A percentile compares a stretch with the other conserved stretches of the same genome.
These are phyloP conservation scores for Eptatretus burgeri DNA, from an alignment of 2,113 vertebrate genomes.

Conservation along the genomic window DNA sequence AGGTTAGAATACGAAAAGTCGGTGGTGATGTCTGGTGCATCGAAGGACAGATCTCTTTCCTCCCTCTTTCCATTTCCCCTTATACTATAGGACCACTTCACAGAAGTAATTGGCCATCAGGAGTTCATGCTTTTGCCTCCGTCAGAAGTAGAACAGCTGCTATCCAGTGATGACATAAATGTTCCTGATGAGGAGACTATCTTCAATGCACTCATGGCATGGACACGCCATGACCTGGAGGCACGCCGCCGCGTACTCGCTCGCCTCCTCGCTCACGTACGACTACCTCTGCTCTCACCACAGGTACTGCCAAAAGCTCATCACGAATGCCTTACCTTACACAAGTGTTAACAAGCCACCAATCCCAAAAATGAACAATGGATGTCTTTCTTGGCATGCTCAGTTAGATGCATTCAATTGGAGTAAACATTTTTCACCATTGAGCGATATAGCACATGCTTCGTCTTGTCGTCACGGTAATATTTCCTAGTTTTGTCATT, in stretches of 20 bases:
- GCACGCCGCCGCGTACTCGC: slow-evolving; percentile 42
- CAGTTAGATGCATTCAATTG: no score
- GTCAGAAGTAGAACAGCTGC: slow-evolving; percentile 57
- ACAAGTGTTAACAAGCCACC: no score
- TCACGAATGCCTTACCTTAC: no score
- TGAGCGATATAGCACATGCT: no score
- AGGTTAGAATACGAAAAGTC: no score
- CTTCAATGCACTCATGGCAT: slow-evolving; percentile 49
- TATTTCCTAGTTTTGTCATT: no score
- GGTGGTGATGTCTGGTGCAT: no score
- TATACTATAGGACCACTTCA: slow-evolving; percentile 46
- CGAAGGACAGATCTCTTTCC: neutral
- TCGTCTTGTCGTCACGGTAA: no score
- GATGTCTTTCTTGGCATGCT: no score
- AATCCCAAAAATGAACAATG: no score
- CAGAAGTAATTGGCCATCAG: slow-evolving; percentile 76
- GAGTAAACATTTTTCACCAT: no score
- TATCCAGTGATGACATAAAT: slow-evolving; percentile 80
- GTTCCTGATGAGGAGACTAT: slow-evolving; percentile 81
- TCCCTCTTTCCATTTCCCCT: neutral
- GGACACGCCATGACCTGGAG: slow-evolving; percentile 45
- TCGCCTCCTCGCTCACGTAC: slow-evolving; percentile 44
- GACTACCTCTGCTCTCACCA: slow-evolving; percentile 60
- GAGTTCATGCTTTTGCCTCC: slow-evolving; percentile 65
- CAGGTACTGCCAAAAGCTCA: slow-evolving; percentile 24